Evolutionary conservation across 2,113 vertebrate species (phyloP).

Genomic region (Atractosteus spatula): DNA sequence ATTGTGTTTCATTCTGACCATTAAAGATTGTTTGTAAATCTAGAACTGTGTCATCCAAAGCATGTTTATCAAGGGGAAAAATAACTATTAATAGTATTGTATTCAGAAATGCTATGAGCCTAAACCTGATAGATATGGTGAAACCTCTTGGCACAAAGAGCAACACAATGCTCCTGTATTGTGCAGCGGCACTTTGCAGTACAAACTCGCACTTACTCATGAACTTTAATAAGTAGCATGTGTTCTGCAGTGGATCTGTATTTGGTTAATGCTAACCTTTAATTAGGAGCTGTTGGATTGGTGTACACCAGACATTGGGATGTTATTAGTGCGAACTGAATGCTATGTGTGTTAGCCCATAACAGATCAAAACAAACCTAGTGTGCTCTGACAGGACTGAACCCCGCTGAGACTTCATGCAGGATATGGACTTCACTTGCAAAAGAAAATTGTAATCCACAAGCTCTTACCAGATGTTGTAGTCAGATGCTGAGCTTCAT

Average conservation of each 20-base stretch:
- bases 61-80: too few species aligned
- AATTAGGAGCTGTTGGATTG: slow-evolving; percentile 12
- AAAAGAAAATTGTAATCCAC: slow-evolving; percentile 10
- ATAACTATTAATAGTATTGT: too few species aligned
- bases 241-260: not conserved
- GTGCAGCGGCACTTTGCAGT: not conserved
- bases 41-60: too few species aligned
- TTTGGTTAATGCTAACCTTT: slow-evolving; percentile 7
- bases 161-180: not conserved
- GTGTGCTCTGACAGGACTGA: not conserved
- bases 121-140: not conserved
- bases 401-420: not conserved
- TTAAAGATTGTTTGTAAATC: too few species aligned
- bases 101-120: too few species aligned
- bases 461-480: slow-evolving; percentile 8
- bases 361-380: slow-evolving; percentile 12
- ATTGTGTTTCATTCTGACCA: too few species aligned
- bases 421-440: slow-evolving; percentile 11
- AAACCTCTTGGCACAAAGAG: not conserved
- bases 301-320: not conserved
- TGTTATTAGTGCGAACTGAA: slow-evolving; percentile 3
- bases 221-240: not conserved
- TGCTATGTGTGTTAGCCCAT: slow-evolving; percentile 5
- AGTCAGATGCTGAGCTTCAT: not conserved
- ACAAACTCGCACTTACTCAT: not conserved